Evolutionary conservation across 1,140 invertebrate genomes (phyloP).

Genomic region (Drosophila ambigua): DNA sequence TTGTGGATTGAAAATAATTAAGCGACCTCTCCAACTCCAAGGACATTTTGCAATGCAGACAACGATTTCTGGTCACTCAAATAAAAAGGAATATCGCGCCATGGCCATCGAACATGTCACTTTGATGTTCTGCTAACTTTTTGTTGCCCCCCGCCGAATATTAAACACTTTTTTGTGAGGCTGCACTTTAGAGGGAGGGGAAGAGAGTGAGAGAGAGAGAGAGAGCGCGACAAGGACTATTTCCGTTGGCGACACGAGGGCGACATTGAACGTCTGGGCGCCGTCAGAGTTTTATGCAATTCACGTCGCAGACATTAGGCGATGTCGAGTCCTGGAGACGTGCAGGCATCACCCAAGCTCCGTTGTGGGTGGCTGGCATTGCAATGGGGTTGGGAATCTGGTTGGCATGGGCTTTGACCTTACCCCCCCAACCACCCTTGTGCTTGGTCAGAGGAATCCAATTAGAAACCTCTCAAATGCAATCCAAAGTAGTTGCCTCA

Average conservation of each 20-base stretch:
- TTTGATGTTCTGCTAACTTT: conserved; percentile 54
- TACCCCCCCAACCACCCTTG: background rate
- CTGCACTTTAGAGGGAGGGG: conserved; percentile 22
- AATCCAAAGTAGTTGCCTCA: conserved; percentile 56
- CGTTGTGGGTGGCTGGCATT: no score
- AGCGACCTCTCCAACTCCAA: conserved; percentile 1
- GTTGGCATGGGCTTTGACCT: no score
- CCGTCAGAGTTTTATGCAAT: conserved; percentile 49
- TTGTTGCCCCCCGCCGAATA: conserved; percentile 32
- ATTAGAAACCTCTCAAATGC: conserved; percentile 65
- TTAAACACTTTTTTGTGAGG: conserved; percentile 22
- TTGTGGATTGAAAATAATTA: conserved; percentile 61
- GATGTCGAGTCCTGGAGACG: conserved; percentile 51
- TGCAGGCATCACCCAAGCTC: conserved; percentile 37
- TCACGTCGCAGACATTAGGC: conserved; percentile 57
- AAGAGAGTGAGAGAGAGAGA: background rate
- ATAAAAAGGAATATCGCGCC: conserved; percentile 49
- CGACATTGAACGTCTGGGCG: conserved; percentile 50
- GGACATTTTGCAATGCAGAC: conserved; percentile 50
- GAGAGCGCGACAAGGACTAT: conserved; percentile 19
- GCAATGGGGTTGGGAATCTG: background rate
- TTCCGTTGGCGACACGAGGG: conserved; percentile 49
- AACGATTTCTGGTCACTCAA: conserved; percentile 26
- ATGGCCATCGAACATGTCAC: conserved; percentile 40
- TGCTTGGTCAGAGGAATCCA: conserved; percentile 53